Base-by-base conservation (phyloP, 1,140 invertebrate genomes). In the Saccostrea cuccullata region DNA sequence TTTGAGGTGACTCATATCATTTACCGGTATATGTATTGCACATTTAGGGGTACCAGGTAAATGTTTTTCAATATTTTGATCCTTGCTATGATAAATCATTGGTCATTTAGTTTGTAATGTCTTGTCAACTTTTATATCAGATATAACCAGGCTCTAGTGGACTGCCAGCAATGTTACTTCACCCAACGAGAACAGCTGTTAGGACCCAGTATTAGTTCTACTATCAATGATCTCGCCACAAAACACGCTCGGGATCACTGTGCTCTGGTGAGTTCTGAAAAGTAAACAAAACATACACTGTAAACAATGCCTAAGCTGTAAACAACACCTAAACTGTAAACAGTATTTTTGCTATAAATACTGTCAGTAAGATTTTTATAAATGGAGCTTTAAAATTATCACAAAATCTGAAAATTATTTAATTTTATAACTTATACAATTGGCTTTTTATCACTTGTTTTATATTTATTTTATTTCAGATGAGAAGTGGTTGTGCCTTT, bases 121-220 rank as follows among this genome's bases (percentile, higher is more conserved):
- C 5, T 47, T 47, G 40, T 82, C 17, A 17, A 17, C 0, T 17
- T 47, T 5, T 55, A 55, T 84, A 55, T 55, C 86, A 96, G 97
- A 86, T 98, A 98, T 94, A 96, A 96, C 11, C 96, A 96, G 26
- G 94, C 98, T 9, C 95, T 99, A 40, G 94, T 95, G 5, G 98
- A 99, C 92, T 97, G 98, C 92, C 97, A 98, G 92, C 97, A 98
- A 91, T 96, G 97, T 93, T 99, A 99, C 95, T 96, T 98, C 86
- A 95, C 95, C 8, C 97, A 98, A 91, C 95, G 98, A 82, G 96
- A 97, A 40, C 95, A 96, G 40, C 96, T 98, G 77, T 95, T 98
- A 55, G 96, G 96, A 84, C 96, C 97, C 1, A 98, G 97, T 90
- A 97, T 98, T 58, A 96, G 96, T 20, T 96, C 97, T 77, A 97